Evolutionary conservation across 2,888 invertebrate genomes (phyloP).

Genomic region (Heliconius aoede): DNA sequence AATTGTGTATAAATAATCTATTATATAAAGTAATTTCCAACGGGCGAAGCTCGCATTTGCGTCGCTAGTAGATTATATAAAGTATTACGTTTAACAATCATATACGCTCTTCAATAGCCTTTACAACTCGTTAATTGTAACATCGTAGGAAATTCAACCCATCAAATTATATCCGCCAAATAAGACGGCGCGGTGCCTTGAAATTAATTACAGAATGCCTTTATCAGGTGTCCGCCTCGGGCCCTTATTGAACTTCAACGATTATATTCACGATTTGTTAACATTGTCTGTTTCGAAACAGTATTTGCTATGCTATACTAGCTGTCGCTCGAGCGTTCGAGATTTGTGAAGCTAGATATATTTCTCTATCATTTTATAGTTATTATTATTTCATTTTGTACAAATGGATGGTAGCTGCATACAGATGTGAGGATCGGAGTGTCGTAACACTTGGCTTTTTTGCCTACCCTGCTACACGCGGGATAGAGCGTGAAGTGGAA

Average conservation of each 20-base stretch:
- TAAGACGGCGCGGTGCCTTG: conserved; percentile 57
- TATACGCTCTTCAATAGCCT: conserved; percentile 6
- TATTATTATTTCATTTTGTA: too few species aligned
- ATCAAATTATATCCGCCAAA: conserved; percentile 51
- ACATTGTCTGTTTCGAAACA: conserved; percentile 46
- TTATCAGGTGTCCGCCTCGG: conserved; percentile 66
- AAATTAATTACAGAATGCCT: conserved; percentile 76
- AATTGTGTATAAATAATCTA: too few species aligned
- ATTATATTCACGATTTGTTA: conserved; percentile 53
- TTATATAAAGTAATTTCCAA: too few species aligned
- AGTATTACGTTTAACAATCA: background rate
- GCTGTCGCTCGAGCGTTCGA: background rate
- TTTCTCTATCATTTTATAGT: conserved; percentile 1
- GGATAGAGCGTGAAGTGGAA: too few species aligned
- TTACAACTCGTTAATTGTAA: conserved; percentile 31
- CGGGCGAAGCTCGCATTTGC: too few species aligned
- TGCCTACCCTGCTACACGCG: too few species aligned
- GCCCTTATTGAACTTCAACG: conserved; percentile 54
- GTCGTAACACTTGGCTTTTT: too few species aligned
- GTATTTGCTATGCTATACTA: background rate
- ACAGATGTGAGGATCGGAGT: too few species aligned
- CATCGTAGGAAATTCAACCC: conserved; percentile 40
- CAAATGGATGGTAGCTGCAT: too few species aligned
- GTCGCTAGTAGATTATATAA: background rate
- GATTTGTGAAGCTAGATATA: background rate